Conservation (phyloP, 2,113 vertebrate genomes). For the Periophthalmodon schlosseri region DNA sequence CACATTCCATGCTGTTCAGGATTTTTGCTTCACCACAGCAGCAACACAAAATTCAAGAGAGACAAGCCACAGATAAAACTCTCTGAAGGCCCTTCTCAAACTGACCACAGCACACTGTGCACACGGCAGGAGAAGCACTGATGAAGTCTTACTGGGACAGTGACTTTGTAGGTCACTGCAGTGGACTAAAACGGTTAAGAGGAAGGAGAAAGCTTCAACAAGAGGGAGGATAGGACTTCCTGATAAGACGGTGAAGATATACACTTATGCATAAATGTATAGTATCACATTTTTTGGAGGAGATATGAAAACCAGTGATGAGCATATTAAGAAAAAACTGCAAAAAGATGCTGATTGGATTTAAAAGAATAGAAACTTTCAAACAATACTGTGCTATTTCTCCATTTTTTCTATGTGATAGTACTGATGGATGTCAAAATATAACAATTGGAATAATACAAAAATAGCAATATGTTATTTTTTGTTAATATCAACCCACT, state of each 20-base stretch:
- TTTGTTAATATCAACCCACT: no score
- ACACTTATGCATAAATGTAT: not conserved
- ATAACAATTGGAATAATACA: not conserved
- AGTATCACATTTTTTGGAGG: not conserved
- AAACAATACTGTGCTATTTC: not conserved
- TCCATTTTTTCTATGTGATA: not conserved
- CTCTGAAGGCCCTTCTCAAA: conserved; percentile 18
- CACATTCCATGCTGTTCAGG: not conserved
- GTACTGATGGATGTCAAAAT: not conserved
- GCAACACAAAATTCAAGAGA: conserved; percentile 35
- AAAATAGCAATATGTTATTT: no score
- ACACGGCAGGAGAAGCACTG: not conserved
- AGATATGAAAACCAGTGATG: not conserved
- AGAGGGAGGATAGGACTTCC: conserved; percentile 13
- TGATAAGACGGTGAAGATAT: not conserved
- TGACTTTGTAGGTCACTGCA: conserved; percentile 53
- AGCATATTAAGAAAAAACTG: not conserved
- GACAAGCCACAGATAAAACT: conserved; percentile 35
- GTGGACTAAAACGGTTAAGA: conserved; percentile 15
- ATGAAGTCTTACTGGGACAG: conserved; percentile 32
- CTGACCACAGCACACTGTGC: conserved; percentile 22
- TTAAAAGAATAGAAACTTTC: not conserved
- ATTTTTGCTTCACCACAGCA: not conserved
- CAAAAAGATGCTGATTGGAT: no score
- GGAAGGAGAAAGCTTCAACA: conserved; percentile 6